Conservation (phyloP, 1,140 invertebrate species). For the Drosophila rufa region DNA sequence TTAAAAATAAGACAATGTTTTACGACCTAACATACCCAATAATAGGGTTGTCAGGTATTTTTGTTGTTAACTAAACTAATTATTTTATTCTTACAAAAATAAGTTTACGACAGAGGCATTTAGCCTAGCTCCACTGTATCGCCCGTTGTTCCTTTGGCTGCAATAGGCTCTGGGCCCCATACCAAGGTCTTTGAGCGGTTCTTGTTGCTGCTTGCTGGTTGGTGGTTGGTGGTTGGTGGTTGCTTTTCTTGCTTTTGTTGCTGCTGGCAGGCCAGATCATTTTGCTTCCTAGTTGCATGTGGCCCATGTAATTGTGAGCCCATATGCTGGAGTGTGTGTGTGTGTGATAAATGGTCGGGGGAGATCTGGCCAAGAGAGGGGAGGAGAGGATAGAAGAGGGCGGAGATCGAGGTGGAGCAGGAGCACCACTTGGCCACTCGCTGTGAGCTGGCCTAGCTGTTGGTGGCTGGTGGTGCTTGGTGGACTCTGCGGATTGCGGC, state of each 20-base stretch:
- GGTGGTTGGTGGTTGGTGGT: constrained; percentile 34
- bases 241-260: constrained; percentile 55
- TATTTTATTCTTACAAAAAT: no score
- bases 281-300: constrained; percentile 81
- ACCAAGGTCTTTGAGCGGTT: constrained; percentile 70
- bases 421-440: constrained; percentile 35
- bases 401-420: constrained; percentile 23
- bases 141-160: constrained; percentile 34
- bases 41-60: no score
- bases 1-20: no score
- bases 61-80: no score
- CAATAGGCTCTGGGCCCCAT: constrained; percentile 65
- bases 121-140: constrained; percentile 9
- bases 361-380: constrained; percentile 5
- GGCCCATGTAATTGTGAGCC: constrained; percentile 62
- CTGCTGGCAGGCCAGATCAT: constrained; percentile 76
- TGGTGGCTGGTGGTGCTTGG: constrained; percentile 26
- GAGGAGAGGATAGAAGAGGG: background rate
- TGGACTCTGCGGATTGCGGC: constrained; percentile 21
- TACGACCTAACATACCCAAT: no score
- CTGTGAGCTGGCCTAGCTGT: constrained; percentile 62
- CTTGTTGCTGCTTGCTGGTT: constrained; percentile 46
- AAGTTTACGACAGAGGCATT: accelerated
- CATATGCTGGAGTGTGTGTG: constrained; percentile 45
- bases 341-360: constrained; percentile 43